Evolutionary conservation across 1,140 invertebrate species (phyloP).

Genomic region (Caenorhabditis remanei): DNA sequence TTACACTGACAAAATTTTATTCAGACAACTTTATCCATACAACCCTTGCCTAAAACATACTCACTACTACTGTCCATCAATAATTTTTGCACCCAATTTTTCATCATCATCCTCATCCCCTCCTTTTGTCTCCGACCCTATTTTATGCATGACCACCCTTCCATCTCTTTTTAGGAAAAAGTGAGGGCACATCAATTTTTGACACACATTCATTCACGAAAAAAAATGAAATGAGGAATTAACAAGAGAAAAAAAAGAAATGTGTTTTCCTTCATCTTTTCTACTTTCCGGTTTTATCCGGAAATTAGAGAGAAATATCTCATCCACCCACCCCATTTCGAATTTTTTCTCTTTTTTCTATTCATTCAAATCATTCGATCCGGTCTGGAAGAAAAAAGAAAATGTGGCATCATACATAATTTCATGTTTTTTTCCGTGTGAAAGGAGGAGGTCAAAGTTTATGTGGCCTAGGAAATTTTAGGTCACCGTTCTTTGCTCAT

Average conservation of each 20-base stretch:
- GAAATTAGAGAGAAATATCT: neutral
- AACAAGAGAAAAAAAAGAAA: neutral
- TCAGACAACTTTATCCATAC: too few relatives aligned
- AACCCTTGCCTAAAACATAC: neutral
- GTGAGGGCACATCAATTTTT: slow-evolving; percentile 27
- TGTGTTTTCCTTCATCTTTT: neutral
- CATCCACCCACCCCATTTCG: neutral
- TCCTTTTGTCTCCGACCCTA: neutral
- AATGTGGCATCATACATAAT: too few relatives aligned
- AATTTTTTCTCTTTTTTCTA: neutral
- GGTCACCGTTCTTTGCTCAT: too few relatives aligned
- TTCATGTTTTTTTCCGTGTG: too few relatives aligned
- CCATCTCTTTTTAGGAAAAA: neutral
- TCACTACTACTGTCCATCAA: neutral
- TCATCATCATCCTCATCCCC: neutral
- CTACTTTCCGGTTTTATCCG: neutral
- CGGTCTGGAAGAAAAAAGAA: too few relatives aligned
- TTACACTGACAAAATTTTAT: too few relatives aligned
- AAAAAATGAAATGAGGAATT: neutral
- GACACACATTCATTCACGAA: slow-evolving; percentile 17
- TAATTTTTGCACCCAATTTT: slow-evolving; percentile 16
- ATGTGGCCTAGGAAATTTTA: too few relatives aligned
- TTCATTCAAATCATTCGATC: neutral
- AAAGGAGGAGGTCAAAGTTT: too few relatives aligned
- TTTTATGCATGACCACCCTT: slow-evolving; percentile 17